Conservation (phyloP, 2,797 vertebrate species). For the Notolabrus celidotus region DNA sequence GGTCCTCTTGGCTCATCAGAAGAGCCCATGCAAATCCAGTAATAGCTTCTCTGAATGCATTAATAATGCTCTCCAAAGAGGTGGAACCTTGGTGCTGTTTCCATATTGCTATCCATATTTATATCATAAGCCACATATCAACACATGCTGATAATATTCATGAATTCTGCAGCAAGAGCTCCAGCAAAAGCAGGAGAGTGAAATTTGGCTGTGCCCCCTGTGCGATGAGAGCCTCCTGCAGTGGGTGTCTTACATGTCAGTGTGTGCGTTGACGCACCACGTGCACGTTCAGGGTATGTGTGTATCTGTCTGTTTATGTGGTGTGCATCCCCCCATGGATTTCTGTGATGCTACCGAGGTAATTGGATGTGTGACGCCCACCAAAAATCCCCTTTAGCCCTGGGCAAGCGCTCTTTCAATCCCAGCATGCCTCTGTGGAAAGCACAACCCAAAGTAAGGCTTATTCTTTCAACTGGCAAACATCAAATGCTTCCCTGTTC, state of each 20-base stretch:
- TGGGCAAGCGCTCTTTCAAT: slow-evolving; percentile 81
- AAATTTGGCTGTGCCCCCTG: slow-evolving; percentile 59
- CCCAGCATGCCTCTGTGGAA: slow-evolving; percentile 80
- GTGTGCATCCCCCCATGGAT: slow-evolving; percentile 60
- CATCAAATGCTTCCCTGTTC: slow-evolving; percentile 82
- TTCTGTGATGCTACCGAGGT: slow-evolving; percentile 78
- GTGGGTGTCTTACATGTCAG: slow-evolving; percentile 57
- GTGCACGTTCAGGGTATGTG: slow-evolving; percentile 10
- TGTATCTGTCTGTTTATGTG: slow-evolving; percentile 48
- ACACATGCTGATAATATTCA: slow-evolving; percentile 77
- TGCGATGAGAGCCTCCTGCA: slow-evolving; percentile 55
- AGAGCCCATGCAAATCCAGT: slow-evolving; percentile 64
- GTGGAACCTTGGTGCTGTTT: slow-evolving; percentile 66
- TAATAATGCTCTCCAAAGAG: slow-evolving; percentile 66
- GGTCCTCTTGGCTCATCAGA: slow-evolving; percentile 58
- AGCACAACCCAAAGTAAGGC: slow-evolving; percentile 82
- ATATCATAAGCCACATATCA: slow-evolving; percentile 69
- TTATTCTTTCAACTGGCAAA: slow-evolving; percentile 83
- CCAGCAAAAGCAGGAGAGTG: slow-evolving; percentile 46
- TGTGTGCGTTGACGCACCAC: slow-evolving; percentile 33
- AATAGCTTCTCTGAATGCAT: slow-evolving; percentile 66
- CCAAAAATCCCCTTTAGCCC: slow-evolving; percentile 83
- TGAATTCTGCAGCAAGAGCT: slow-evolving; percentile 68
- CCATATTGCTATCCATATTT: slow-evolving; percentile 77
- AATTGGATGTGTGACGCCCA: slow-evolving; percentile 84